Conservation (phyloP, 2,888 invertebrate species). For the Drosophila rubida region DNA sequence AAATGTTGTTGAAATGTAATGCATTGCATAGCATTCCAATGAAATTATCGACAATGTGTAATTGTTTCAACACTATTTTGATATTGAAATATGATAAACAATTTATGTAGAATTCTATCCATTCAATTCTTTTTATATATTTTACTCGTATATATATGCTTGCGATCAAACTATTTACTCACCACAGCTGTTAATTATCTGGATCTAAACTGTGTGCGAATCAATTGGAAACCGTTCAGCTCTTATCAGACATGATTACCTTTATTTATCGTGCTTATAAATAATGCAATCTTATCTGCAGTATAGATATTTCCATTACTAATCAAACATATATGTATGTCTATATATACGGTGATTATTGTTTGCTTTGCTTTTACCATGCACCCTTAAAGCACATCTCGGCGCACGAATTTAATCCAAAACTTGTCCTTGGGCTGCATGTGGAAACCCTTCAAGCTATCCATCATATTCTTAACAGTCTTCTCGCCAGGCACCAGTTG, state of each 20-base stretch:
- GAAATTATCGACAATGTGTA: too few relatives aligned
- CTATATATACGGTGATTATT: not conserved
- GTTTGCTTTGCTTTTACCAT: not conserved
- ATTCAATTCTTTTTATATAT: too few relatives aligned
- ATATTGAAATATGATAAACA: too few relatives aligned
- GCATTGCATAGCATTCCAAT: not conserved
- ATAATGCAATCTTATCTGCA: constrained; percentile 2
- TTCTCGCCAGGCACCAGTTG: constrained; percentile 61
- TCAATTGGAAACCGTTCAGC: not conserved
- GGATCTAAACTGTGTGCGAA: not conserved
- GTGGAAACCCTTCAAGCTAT: constrained; percentile 49
- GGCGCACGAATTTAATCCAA: constrained; percentile 67
- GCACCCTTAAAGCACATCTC: constrained; percentile 22
- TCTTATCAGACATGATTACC: not conserved
- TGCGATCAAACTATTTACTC: too few relatives aligned
- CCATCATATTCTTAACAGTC: constrained; percentile 59
- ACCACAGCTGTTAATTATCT: not conserved
- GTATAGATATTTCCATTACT: not conserved
- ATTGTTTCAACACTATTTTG: too few relatives aligned
- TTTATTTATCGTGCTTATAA: constrained; percentile 8
- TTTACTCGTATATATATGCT: too few relatives aligned
- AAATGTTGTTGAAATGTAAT: not conserved
- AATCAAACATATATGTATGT: not conserved
- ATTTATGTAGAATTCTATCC: too few relatives aligned
- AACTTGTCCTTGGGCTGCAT: constrained; percentile 67